Evolutionary conservation across 2,888 invertebrate species (phyloP), one percentile per base, ranked within the genome.

Genomic region (Cheilosia urbana): DNA sequence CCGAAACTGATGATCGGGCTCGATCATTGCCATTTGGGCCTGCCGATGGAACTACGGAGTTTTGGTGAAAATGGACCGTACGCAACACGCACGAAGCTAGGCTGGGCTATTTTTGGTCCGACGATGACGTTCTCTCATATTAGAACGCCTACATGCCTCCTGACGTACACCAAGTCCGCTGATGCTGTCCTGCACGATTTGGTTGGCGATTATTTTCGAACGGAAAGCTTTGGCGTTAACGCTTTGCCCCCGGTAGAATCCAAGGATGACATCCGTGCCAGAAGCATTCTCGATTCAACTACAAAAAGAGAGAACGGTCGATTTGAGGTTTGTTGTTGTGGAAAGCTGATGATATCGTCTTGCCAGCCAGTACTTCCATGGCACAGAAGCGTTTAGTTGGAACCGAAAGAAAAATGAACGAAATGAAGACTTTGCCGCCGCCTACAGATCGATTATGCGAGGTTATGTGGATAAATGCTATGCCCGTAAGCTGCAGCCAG

Each of bases 241-340:
- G 47, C 49, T 2, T 30, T 19, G 17, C 68, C 66, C 4, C 13
- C 40, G 17, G 34, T 76, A 5, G 66, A 66, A 24, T 45, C 13
- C 17, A 53, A 62, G 9, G 51, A 60, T 21, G 65, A 75, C n/a
- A 55, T 57, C 37, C 34, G 49, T 13, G 72, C 51, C 11, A 62
- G 34, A 63, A 55, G 9, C 17, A 63, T 63, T 13, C 66, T 68
- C 9, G 9, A 42, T 5, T 51, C 51, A 30, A 68, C 76, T 7
- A 49, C 73, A 4, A 51, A 19, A 19, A 66, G 42, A 19, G 19
- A 78, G 1, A 55, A 65, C 47, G 65, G 72, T 17, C 37, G 73
- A 19, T 79, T 62, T 17, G 63, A 87, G 49, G 66, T 75, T n/a
- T 73, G 75, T 81, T 81, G 63, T 40, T 83, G 34, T 87, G 85